Evolutionary conservation across 1,140 invertebrate genomes (phyloP).

Genomic region (Achatina immaculata): DNA sequence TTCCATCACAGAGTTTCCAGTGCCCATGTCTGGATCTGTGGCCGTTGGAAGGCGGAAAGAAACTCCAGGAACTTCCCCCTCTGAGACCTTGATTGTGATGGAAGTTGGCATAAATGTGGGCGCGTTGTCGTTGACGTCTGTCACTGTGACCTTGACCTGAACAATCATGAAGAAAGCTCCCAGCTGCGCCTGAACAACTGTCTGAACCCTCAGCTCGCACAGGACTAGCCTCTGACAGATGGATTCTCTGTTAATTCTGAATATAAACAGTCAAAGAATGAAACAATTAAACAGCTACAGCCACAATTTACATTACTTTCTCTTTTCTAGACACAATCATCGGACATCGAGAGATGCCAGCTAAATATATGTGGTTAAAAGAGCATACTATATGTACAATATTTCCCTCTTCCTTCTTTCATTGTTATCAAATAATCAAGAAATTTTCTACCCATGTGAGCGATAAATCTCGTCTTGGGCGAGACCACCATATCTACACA

Average conservation of each 20-base stretch:
- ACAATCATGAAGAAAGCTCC: slow-evolving; percentile 53
- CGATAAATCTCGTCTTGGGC: too few relatives aligned
- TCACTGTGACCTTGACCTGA: slow-evolving; percentile 53
- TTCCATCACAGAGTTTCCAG: slow-evolving; percentile 52
- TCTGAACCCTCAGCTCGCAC: slow-evolving; percentile 51
- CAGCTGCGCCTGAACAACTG: slow-evolving; percentile 48
- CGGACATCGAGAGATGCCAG: neutral
- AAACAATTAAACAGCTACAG: neutral
- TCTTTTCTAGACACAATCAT: neutral
- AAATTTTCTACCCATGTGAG: too few relatives aligned
- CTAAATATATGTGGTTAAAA: neutral
- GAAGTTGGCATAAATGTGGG: slow-evolving; percentile 75
- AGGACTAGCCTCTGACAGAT: slow-evolving; percentile 1
- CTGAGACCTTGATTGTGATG: slow-evolving; percentile 48
- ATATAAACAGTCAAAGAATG: neutral
- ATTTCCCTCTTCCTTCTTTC: neutral
- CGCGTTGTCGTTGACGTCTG: slow-evolving; percentile 93
- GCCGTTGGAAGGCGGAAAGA: slow-evolving; percentile 50
- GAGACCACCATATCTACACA: too few relatives aligned
- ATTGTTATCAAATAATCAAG: neutral
- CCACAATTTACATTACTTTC: neutral
- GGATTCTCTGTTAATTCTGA: slow-evolving; percentile 32
- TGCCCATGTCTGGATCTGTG: slow-evolving; percentile 53
- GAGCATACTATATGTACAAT: neutral
- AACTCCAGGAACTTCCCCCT: slow-evolving; percentile 44